Conservation (phyloP, 2,888 invertebrate species). For the Tetheella fluctuosa region DNA sequence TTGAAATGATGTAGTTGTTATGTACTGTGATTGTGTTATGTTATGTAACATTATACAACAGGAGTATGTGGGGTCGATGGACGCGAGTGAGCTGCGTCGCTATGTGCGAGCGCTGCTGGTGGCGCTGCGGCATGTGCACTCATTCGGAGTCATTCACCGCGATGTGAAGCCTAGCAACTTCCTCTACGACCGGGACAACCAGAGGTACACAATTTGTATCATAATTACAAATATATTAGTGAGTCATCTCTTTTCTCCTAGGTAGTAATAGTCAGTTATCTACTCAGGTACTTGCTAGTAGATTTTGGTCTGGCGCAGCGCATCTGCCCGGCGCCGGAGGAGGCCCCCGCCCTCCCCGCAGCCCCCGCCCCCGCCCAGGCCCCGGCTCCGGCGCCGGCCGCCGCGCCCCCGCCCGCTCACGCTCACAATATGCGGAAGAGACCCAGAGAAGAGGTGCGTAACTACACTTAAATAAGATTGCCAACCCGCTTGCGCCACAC, state of each 20-base stretch:
- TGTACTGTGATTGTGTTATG: constrained; percentile 13
- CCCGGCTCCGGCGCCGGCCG: background rate
- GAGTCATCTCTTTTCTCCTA: too few relatives aligned
- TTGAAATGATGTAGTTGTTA: background rate
- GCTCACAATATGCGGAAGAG: constrained; percentile 45
- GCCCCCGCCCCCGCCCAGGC: constrained; percentile 23
- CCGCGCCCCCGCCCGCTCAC: constrained; percentile 82
- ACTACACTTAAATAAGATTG: background rate
- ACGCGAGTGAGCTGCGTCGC: constrained; percentile 86
- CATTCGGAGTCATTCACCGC: constrained; percentile 93
- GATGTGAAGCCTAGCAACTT: constrained; percentile 97
- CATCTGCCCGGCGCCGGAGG: constrained; percentile 47
- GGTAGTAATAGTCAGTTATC: constrained; percentile 9
- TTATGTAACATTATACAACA: constrained; percentile 58
- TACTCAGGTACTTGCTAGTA: constrained; percentile 88
- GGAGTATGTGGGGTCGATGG: constrained; percentile 90
- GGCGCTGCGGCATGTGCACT: constrained; percentile 92
- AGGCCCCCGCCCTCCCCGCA: constrained; percentile 32
- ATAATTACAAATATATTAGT: too few relatives aligned
- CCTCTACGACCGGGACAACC: constrained; percentile 89
- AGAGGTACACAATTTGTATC: constrained; percentile 67
- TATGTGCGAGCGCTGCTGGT: constrained; percentile 92
- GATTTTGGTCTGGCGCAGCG: constrained; percentile 96
- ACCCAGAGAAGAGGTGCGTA: constrained; percentile 45
- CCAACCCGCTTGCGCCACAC: too few relatives aligned